A percentile compares a stretch with the other conserved stretches of the same genome.
These are phyloP conservation scores for Alcedo atthis DNA, from an alignment of 2,797 vertebrate species.

Conservation along the genomic window DNA sequence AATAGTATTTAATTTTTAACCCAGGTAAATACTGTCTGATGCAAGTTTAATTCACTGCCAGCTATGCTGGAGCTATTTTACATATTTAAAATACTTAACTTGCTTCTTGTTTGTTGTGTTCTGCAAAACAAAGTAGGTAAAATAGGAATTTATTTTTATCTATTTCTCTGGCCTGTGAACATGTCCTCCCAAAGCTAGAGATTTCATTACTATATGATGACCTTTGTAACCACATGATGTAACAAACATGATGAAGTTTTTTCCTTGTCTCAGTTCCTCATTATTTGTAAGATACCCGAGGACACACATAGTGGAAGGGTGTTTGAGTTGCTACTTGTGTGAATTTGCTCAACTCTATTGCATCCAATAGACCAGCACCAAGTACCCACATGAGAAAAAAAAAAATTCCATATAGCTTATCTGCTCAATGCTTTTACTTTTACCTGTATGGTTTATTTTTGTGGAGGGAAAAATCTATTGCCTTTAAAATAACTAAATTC, in stretches of 20 bases:
- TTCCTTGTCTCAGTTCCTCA: background rate
- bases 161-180: background rate
- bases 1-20: background rate
- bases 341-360: background rate
- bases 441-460: background rate
- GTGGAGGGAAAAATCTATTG: background rate
- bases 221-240: background rate
- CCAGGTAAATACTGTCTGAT: background rate
- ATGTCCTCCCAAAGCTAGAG: background rate
- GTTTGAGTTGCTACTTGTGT: background rate
- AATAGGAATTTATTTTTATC: background rate
- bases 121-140: background rate
- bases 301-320: rapidly evolving
- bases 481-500: background rate
- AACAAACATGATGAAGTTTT: background rate
- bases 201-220: background rate
- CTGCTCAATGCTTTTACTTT: background rate
- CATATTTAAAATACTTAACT: too few species aligned
- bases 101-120: background rate
- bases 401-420: background rate
- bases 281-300: background rate
- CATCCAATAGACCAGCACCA: background rate
- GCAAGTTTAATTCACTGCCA: background rate
- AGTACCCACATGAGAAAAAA: background rate
- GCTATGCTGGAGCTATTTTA: background rate